These are phyloP conservation scores for Pomacea canaliculata DNA, from an alignment of 2,888 invertebrate species.

Conservation along the genomic window DNA sequence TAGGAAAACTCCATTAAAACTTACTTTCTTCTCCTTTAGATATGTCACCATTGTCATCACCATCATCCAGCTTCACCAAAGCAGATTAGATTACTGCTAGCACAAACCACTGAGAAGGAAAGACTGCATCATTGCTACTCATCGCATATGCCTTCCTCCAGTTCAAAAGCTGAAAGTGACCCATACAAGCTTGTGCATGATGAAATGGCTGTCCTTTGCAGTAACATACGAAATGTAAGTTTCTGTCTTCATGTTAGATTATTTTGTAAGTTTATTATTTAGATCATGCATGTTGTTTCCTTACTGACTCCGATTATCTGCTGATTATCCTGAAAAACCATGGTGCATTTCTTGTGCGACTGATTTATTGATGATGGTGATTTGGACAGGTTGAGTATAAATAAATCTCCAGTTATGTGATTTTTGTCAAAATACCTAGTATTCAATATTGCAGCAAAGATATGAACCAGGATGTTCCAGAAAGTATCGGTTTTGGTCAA, in stretches of 20 bases:
- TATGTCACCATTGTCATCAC: background rate
- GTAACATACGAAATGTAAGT: slow-evolving; percentile 85
- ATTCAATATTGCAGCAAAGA: too few relatives aligned
- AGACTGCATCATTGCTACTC: background rate
- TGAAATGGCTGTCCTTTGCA: slow-evolving; percentile 87
- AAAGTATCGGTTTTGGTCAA: too few relatives aligned
- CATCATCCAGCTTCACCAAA: slow-evolving; percentile 6
- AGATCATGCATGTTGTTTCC: too few relatives aligned
- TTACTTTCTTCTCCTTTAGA: slow-evolving; percentile 2
- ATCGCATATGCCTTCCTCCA: background rate
- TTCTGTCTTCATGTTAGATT: background rate
- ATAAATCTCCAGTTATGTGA: too few relatives aligned
- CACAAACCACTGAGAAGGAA: background rate
- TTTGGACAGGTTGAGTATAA: too few relatives aligned
- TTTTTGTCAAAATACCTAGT: too few relatives aligned
- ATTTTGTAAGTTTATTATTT: background rate
- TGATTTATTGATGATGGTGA: too few relatives aligned
- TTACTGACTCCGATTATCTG: too few relatives aligned
- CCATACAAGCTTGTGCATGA: slow-evolving; percentile 88
- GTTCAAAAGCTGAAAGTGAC: slow-evolving; percentile 65
- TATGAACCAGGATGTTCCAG: too few relatives aligned
- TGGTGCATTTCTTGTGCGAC: too few relatives aligned
- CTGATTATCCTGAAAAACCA: too few relatives aligned
- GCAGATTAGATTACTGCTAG: slow-evolving; percentile 2
- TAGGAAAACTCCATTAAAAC: too few relatives aligned